Evolutionary conservation across 2,888 invertebrate genomes (phyloP), one percentile per base, ranked within the genome.

Genomic region (Plebejus melissa): DNA sequence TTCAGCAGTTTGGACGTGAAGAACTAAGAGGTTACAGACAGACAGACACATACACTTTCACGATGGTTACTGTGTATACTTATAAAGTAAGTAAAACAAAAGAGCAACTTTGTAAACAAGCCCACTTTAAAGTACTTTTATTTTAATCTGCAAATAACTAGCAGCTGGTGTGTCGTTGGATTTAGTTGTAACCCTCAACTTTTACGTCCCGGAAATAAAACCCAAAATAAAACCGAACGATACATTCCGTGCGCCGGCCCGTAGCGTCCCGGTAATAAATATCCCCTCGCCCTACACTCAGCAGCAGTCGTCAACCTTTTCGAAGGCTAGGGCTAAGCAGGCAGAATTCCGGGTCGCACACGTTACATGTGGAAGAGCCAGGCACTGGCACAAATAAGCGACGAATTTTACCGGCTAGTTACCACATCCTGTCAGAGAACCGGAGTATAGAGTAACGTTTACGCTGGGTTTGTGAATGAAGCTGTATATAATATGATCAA

Each of bases 131-230:
- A 28, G 4, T 13, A 32, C 32, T 65, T 65, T 32, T 65, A 32
- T 65, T 65, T 65, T 32, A 65, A 32, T 32, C 16, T 36, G 13
- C 32, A 65, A 36, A 65, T 65, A 65, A 65, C 32, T 32, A 65
- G 65, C 65, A 65, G 32, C 22, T 65, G 65, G 4, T 36, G 60
- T 4, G 28, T 4, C 60, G 32, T 65, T 36, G 36, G 65, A 65
- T 65, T 65, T 65, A 65, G 65, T 65, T 65, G 65, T 65, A 32
- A 65, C 65, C 65, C 65, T 32, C 60, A 65, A 65, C 28, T 65
- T 65, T 65, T 65, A 65, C 65, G 65, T 65, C 36, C 65, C 65
- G 36, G 32, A 65, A 65, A 65, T 65, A 65, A 65, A 65, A 65
- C 65, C 32, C 32, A 65, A 65, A 65, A 65, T 65, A 65, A 65